phyloP scores from a whole-genome alignment of 2,797 vertebrate genomes.

The Heliangelus exortis region DNA sequence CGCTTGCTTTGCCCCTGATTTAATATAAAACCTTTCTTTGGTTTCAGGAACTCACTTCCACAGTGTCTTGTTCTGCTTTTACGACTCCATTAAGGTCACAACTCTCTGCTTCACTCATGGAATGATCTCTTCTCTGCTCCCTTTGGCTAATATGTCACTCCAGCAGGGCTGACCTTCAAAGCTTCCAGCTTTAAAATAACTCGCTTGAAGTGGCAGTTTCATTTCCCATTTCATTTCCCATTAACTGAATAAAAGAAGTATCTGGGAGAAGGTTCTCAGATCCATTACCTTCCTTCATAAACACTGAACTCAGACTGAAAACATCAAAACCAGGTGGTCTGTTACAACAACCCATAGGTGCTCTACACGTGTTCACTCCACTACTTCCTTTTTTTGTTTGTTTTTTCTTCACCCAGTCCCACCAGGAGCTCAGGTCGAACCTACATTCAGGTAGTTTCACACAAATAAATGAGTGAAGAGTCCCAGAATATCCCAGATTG shows the following conservation, averaged over 20 bases:
- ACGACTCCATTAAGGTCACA: constrained; percentile 13
- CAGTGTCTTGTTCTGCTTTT: constrained; percentile 13
- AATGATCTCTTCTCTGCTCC: constrained; percentile 4
- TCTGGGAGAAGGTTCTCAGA: neutral
- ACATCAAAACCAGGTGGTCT: neutral
- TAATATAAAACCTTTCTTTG: neutral
- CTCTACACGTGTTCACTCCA: neutral
- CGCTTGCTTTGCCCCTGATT: neutral
- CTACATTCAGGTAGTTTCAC: neutral
- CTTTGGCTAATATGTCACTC: constrained; percentile 44
- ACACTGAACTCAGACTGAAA: neutral
- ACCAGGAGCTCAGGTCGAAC: neutral
- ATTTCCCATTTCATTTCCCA: neutral
- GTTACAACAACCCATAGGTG: neutral
- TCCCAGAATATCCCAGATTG: neutral
- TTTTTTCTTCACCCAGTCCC: neutral
- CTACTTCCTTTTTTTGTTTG: rapidly evolving
- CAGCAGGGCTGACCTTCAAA: constrained; percentile 56
- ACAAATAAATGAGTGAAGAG: neutral
- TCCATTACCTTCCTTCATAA: neutral
- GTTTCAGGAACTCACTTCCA: neutral
- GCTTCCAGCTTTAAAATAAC: constrained; percentile 50
- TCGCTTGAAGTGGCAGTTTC: constrained; percentile 38
- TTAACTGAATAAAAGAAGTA: neutral
- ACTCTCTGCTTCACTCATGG: neutral